A percentile compares a stretch with the other conserved stretches of the same genome.
These are phyloP conservation scores for Spilogale gracilis DNA, from an alignment of 2,113 vertebrate genomes.

Conservation along the genomic window DNA sequence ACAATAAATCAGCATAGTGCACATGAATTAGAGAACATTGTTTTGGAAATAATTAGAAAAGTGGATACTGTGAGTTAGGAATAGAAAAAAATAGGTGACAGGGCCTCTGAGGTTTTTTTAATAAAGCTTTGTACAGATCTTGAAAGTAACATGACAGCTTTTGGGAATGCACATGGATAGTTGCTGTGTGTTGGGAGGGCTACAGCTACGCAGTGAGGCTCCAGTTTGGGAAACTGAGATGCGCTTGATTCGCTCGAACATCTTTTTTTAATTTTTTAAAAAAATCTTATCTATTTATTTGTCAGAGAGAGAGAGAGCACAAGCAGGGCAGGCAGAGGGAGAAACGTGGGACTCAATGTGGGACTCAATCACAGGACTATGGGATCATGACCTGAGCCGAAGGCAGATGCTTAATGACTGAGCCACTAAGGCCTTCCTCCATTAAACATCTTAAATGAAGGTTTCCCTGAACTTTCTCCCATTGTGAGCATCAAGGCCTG, in stretches of 20 bases:
- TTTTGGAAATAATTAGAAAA: neutral
- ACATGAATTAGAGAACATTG: neutral
- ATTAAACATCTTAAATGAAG: neutral
- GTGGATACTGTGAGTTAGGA: neutral
- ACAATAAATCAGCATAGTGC: neutral
- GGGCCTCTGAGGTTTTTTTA: neutral
- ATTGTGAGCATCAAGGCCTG: neutral
- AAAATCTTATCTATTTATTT: neutral
- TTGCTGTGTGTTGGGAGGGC: rapidly evolving
- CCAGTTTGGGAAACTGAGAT: neutral
- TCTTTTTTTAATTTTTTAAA: neutral
- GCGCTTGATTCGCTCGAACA: neutral
- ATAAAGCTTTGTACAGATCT: neutral
- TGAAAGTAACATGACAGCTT: neutral
- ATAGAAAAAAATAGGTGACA: neutral
- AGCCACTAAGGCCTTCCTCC: neutral
- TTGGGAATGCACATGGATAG: neutral
- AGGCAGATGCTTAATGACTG: neutral
- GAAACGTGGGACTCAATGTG: neutral
- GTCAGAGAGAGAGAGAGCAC: neutral
- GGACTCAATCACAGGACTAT: neutral
- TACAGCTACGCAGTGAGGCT: too few relatives aligned
- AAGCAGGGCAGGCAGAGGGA: neutral
- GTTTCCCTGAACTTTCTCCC: neutral
- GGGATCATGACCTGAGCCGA: neutral